These are phyloP conservation scores for Athalia circularis DNA, from an alignment of 2,888 invertebrate species.

Conservation along the genomic window DNA sequence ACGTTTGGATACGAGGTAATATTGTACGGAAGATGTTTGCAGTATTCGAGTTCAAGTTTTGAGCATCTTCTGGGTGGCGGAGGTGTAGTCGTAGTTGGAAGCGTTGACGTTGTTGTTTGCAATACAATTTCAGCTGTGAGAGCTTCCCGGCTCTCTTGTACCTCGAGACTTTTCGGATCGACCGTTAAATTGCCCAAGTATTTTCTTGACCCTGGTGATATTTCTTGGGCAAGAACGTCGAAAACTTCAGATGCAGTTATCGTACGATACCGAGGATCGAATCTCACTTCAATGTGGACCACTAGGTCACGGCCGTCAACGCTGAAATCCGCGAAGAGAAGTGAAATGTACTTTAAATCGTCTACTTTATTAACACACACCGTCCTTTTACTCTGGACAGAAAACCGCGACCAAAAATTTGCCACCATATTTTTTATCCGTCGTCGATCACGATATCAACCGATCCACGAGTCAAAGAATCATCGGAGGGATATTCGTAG, in stretches of 20 bases:
- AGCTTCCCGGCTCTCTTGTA: constrained; percentile 76
- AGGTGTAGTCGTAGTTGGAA: constrained; percentile 74
- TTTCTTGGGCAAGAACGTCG: constrained; percentile 81
- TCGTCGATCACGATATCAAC: background rate
- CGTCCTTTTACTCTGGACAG: constrained; percentile 17
- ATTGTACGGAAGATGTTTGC: constrained; percentile 85
- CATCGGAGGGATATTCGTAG: no score
- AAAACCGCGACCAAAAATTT: constrained; percentile 1
- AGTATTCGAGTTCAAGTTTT: constrained; percentile 81
- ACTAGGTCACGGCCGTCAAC: constrained; percentile 83
- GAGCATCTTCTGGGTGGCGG: constrained; percentile 82
- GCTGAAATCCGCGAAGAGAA: constrained; percentile 69
- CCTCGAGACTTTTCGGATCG: constrained; percentile 80
- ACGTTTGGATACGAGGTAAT: constrained; percentile 90
- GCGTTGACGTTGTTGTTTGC: constrained; percentile 63
- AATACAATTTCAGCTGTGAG: constrained; percentile 71
- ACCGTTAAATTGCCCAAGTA: constrained; percentile 81
- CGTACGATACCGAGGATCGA: constrained; percentile 85
- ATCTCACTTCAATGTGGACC: constrained; percentile 90
- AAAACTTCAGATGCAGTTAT: constrained; percentile 82
- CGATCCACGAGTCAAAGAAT: no score
- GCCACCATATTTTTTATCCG: constrained; percentile 1
- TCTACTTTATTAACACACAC: no score
- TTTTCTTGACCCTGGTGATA: constrained; percentile 77
- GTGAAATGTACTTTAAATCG: background rate